Percentiles rank a stretch among this genome's conserved stretches.
Conservation (phyloP, 2,113 vertebrate species). For the Chloebia gouldiae region DNA sequence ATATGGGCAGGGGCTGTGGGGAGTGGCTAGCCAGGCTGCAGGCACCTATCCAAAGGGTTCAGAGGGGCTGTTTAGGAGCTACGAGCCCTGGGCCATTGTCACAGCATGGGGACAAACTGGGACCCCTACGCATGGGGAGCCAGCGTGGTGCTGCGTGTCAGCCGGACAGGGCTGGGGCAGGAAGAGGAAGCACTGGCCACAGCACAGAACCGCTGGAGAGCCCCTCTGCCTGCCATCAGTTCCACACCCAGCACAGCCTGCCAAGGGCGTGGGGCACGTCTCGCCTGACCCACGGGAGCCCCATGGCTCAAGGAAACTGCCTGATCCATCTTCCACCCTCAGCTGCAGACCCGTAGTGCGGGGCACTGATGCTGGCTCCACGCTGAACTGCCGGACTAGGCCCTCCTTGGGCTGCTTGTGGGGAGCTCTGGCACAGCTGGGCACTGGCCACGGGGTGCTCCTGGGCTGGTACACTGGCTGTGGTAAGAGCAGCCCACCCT, state of each 20-base stretch:
- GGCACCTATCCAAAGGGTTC: background rate
- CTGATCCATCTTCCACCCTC: accelerated
- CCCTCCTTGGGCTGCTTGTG: background rate
- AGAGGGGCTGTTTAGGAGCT: background rate
- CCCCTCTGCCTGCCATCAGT: background rate
- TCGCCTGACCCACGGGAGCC: background rate
- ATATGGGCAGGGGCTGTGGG: background rate
- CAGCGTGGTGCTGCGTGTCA: accelerated
- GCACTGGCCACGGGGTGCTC: accelerated
- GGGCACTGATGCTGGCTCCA: accelerated
- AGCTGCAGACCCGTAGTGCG: accelerated
- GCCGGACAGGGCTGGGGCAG: background rate
- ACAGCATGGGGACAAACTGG: accelerated
- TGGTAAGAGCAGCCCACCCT: background rate
- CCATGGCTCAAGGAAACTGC: background rate
- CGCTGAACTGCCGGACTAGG: accelerated
- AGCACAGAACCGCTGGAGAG: background rate
- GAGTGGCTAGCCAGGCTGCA: background rate
- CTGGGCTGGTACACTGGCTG: background rate
- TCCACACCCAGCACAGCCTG: background rate
- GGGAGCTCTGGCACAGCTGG: accelerated
- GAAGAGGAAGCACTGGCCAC: conserved; percentile 15
- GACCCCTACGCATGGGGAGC: background rate
- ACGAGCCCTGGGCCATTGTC: accelerated
- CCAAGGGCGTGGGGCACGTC: background rate